Conservation (phyloP, 2,888 invertebrate genomes). For the Phengaris arion region DNA sequence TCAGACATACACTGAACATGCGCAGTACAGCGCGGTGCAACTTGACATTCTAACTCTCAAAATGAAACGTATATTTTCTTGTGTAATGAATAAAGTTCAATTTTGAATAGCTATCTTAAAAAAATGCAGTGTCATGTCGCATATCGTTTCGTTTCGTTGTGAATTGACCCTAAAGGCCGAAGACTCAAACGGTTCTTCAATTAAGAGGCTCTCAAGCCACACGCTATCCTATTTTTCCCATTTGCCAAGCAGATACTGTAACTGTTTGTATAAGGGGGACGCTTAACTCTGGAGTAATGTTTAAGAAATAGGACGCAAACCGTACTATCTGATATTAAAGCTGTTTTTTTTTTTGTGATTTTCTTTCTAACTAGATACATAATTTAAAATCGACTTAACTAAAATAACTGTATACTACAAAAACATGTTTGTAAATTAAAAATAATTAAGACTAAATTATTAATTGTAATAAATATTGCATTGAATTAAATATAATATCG, state of each 20-base stretch:
- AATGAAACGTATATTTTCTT: too few relatives aligned
- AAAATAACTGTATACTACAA: neutral
- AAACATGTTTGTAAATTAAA: neutral
- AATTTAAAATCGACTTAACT: neutral
- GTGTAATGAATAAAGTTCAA: too few relatives aligned
- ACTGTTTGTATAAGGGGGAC: too few relatives aligned
- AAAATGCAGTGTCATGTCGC: too few relatives aligned
- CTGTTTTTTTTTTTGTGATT: neutral
- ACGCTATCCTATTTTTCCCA: too few relatives aligned
- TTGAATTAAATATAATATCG: conserved; percentile 15
- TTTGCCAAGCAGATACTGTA: too few relatives aligned
- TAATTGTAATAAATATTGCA: conserved; percentile 27
- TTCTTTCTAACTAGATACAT: neutral
- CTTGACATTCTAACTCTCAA: too few relatives aligned
- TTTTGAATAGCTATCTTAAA: too few relatives aligned
- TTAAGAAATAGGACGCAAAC: neutral
- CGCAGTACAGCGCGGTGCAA: too few relatives aligned
- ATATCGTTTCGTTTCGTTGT: too few relatives aligned
- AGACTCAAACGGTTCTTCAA: neutral
- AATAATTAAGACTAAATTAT: conserved; percentile 11
- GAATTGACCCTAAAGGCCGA: too few relatives aligned
- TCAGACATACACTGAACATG: too few relatives aligned
- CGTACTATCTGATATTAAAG: neutral
- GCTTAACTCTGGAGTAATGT: neutral
- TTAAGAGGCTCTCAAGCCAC: neutral